Percentiles rank a stretch among this genome's conserved stretches.
Conservation (phyloP, 2,888 invertebrate species). For the Spicauda simplicius region DNA sequence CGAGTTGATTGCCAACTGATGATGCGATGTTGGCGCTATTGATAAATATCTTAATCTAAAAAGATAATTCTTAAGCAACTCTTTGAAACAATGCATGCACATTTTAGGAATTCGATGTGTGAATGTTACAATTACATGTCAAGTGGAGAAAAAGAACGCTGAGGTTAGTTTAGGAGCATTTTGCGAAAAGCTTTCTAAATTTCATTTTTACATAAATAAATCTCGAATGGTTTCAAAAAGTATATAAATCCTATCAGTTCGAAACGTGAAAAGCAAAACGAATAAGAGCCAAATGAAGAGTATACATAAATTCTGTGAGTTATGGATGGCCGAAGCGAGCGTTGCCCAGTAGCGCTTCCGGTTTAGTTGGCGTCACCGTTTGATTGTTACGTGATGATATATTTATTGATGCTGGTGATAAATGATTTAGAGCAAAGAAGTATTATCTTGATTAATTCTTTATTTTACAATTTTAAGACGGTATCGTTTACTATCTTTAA, state of each 20-base stretch:
- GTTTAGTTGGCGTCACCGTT: not conserved
- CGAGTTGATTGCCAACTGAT: constrained; percentile 20
- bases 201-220: not conserved
- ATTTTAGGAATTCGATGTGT: too few species aligned
- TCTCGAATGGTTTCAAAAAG: not conserved
- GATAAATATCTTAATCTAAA: constrained; percentile 4
- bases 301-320: not conserved
- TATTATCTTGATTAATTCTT: too few species aligned
- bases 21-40: constrained; percentile 8
- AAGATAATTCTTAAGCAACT: not conserved
- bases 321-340: not conserved
- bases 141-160: too few species aligned
- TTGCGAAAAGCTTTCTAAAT: too few species aligned
- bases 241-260: too few species aligned
- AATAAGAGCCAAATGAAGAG: not conserved
- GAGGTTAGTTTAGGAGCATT: too few species aligned
- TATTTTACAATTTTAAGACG: too few species aligned
- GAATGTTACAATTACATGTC: too few species aligned
- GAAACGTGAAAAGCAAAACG: not conserved
- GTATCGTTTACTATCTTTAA: too few species aligned
- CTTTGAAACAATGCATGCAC: not conserved
- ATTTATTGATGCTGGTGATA: not conserved
- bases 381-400: not conserved
- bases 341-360: not conserved
- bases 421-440: not conserved